Evolutionary conservation across 2,797 vertebrate species (phyloP), one percentile per base, ranked within the genome.

Genomic region (Poeciliopsis infans): DNA sequence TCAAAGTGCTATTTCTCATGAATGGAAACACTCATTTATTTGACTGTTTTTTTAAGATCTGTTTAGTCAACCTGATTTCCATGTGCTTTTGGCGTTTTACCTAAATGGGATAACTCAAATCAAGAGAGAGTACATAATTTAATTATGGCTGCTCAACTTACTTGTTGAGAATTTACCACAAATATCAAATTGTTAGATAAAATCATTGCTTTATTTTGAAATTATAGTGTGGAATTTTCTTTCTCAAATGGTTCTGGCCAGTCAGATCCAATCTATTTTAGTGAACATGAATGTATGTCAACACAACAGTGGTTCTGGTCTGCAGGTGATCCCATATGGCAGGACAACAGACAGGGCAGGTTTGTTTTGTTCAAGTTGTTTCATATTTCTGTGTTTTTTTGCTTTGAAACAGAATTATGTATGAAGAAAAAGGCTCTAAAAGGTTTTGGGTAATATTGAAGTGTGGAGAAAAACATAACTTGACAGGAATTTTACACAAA

Each of bases 11-110:
- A 77, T 90, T 88, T 82, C 81, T 68, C 66, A 39, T 61, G 64
- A 86, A 66, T 84, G 75, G 41, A 71, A 85, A 85, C 28, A 71
- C n/a, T 46, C 70, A 78, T 76, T 72, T 43, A 49, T 85, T 80
- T 84, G 39, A 61, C 79, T 45, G 76, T 57, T 83, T 76, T 82
- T 82, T 57, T 80, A 71, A 77, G 51, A 70, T 79, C 25, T 83
- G 78, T 88, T 89, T 87, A 86, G 71, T 81, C 36, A 33, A 80
- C 83, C 80, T 86, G 78, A 88, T 86, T 87, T 82, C 55, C 66
- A 75, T 81, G 86, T 88, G 39, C 82, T 73, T 78, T 59, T 74
- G 41, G 68, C 39, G 28, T 47, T 78, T 77, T 88, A 81, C 76
- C 64, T 72, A 70, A 49, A 53, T 74, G 25, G 18, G 39, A 74